Evolutionary conservation across 2,113 vertebrate species (phyloP).

Genomic region (Eidolon helvum): DNA sequence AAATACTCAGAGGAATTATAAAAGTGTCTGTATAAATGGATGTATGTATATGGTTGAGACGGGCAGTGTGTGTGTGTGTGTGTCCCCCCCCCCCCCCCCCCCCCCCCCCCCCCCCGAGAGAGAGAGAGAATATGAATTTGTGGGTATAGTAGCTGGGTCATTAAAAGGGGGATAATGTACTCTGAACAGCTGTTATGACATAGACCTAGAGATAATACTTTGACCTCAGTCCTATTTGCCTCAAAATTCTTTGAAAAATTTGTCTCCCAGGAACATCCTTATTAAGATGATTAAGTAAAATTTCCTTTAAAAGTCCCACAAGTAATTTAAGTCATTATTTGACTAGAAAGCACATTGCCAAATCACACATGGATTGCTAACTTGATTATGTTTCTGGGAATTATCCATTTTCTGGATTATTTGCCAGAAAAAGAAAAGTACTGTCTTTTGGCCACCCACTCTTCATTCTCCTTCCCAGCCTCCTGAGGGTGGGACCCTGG

Average conservation of each 20-base stretch:
- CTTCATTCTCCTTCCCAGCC: constrained; percentile 34
- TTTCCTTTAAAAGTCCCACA: constrained; percentile 56
- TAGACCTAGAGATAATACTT: constrained; percentile 31
- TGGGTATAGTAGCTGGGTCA: neutral
- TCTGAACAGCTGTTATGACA: neutral
- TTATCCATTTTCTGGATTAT: constrained; percentile 66
- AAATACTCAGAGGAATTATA: neutral
- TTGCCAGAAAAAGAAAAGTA: constrained; percentile 59
- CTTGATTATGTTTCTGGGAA: constrained; percentile 68
- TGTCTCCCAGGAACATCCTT: constrained; percentile 49
- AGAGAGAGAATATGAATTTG: neutral
- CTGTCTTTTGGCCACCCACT: constrained; percentile 60
- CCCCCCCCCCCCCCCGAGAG: too few species aligned
- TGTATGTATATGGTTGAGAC: neutral
- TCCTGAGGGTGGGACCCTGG: constrained; percentile 36
- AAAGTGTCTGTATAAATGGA: neutral
- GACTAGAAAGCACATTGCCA: constrained; percentile 53
- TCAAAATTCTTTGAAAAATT: constrained; percentile 52
- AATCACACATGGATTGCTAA: constrained; percentile 66
- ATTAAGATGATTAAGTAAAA: constrained; percentile 55
- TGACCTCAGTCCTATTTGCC: constrained; percentile 10
- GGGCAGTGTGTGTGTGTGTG: too few species aligned
- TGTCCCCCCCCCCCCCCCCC: too few species aligned
- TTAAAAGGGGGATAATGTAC: neutral
- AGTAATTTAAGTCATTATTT: constrained; percentile 59